Conservation (phyloP, 2,113 vertebrate genomes). For the Microcebus griseorufus region DNA sequence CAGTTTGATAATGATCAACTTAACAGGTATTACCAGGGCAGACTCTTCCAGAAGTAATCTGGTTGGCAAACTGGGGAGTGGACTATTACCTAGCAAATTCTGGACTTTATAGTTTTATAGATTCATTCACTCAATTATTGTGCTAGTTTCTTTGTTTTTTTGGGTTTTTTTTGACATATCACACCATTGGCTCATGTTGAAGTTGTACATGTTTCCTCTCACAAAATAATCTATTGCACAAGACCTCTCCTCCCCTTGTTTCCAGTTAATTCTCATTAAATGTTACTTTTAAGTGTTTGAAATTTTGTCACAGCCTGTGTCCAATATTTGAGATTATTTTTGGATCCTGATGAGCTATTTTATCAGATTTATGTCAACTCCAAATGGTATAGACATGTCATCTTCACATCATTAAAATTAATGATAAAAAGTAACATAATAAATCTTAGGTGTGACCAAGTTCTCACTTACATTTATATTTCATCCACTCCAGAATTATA, state of each 20-base stretch:
- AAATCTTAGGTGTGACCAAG: neutral
- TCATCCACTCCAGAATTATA: neutral
- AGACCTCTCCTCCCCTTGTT: neutral
- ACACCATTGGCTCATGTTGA: neutral
- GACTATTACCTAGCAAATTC: neutral
- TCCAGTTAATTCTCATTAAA: neutral
- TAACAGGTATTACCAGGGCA: neutral
- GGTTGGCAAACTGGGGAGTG: neutral
- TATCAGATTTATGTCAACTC: conserved; percentile 13
- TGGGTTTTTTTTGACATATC: neutral
- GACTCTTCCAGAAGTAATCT: neutral
- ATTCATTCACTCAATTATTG: neutral
- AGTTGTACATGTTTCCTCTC: neutral
- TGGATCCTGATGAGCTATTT: neutral
- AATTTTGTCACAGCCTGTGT: neutral
- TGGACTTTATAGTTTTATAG: neutral
- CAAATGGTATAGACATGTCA: neutral
- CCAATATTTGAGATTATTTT: conserved; percentile 24
- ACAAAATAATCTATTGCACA: neutral
- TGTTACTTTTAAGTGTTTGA: neutral
- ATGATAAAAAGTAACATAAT: neutral
- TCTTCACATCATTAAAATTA: neutral
- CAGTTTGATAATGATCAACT: neutral
- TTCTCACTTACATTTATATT: conserved; percentile 32
- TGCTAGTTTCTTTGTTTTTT: neutral